These are phyloP conservation scores for Dysidea cf. avara DNA, from an alignment of 37 sponge, comb jelly and placozoan species.

Conservation along the genomic window DNA sequence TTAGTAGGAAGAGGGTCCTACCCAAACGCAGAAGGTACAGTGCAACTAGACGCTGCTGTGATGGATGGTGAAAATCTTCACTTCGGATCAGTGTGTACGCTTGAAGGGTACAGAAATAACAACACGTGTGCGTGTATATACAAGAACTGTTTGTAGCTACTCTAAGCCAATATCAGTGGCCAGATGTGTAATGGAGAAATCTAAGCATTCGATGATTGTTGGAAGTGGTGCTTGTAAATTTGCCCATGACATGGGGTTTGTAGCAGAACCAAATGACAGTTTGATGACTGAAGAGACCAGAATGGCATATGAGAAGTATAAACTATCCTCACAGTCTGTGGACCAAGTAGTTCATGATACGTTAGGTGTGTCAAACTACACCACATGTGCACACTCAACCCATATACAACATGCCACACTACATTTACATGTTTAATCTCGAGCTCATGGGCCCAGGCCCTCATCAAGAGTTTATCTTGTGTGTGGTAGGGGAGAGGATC, in stretches of 20 bases:
- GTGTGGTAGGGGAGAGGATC: too few species aligned
- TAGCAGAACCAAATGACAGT: slow-evolving; percentile 42
- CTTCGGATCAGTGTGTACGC: slow-evolving; percentile 69
- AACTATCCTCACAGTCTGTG: too few species aligned
- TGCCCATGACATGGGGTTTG: slow-evolving; percentile 60
- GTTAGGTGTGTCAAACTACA: too few species aligned
- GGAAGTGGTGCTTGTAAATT: slow-evolving; percentile 68
- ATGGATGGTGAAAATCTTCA: slow-evolving; percentile 69
- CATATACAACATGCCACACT: too few species aligned
- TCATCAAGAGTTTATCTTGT: too few species aligned
- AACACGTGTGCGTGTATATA: background rate
- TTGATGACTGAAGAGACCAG: slow-evolving; percentile 39
- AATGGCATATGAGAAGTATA: slow-evolving; percentile 30
- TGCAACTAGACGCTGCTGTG: slow-evolving; percentile 78
- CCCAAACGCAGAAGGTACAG: slow-evolving; percentile 67
- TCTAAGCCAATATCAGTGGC: slow-evolving; percentile 78
- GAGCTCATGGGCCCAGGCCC: too few species aligned
- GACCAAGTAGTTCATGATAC: too few species aligned
- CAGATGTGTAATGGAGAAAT: slow-evolving; percentile 51
- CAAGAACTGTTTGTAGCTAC: slow-evolving; percentile 22
- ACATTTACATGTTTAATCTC: too few species aligned
- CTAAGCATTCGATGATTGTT: slow-evolving; percentile 53
- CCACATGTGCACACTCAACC: too few species aligned
- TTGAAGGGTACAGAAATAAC: slow-evolving; percentile 51
- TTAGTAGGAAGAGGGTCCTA: slow-evolving; percentile 68